phyloP scores from a whole-genome alignment of 2,797 vertebrate species.

The Rhynchotus rufescens region DNA sequence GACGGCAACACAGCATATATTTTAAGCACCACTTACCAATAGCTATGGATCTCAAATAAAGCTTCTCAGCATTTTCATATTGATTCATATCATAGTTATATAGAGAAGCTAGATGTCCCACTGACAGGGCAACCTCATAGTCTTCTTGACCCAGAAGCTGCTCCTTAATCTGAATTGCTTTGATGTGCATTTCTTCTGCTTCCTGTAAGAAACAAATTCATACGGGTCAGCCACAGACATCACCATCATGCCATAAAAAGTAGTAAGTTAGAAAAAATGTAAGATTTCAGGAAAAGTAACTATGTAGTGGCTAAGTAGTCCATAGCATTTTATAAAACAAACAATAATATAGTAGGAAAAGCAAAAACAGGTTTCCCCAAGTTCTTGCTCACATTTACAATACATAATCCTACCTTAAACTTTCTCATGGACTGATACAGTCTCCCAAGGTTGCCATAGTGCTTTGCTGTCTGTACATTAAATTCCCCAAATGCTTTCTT shows the following conservation, averaged over 20 bases:
- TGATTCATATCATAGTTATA: constrained; percentile 99
- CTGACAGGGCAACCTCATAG: constrained; percentile 98
- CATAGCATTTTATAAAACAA: background rate
- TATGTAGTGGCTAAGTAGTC: rapidly evolving
- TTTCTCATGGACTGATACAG: constrained; percentile 99
- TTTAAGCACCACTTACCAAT: constrained; percentile 85
- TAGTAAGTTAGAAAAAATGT: background rate
- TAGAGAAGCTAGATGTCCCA: constrained; percentile 96
- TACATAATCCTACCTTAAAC: constrained; percentile 89
- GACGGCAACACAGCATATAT: rapidly evolving
- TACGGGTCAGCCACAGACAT: background rate
- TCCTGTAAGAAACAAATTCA: constrained; percentile 82
- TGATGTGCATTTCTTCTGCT: constrained; percentile 99
- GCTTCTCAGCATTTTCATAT: constrained; percentile 96
- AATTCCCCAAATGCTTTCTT: constrained; percentile 99
- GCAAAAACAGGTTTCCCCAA: background rate
- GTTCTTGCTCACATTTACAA: background rate
- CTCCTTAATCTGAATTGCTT: constrained; percentile 99
- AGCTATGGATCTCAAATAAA: constrained; percentile 97
- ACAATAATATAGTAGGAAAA: background rate
- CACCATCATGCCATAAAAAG: rapidly evolving
- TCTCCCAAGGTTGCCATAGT: constrained; percentile 97
- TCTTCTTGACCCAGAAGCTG: constrained; percentile 99
- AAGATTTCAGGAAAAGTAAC: background rate
- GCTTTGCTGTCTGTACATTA: constrained; percentile 98